Evolutionary conservation across 2,113 vertebrate species (phyloP).

Genomic region (Ranitomeya imitator): DNA sequence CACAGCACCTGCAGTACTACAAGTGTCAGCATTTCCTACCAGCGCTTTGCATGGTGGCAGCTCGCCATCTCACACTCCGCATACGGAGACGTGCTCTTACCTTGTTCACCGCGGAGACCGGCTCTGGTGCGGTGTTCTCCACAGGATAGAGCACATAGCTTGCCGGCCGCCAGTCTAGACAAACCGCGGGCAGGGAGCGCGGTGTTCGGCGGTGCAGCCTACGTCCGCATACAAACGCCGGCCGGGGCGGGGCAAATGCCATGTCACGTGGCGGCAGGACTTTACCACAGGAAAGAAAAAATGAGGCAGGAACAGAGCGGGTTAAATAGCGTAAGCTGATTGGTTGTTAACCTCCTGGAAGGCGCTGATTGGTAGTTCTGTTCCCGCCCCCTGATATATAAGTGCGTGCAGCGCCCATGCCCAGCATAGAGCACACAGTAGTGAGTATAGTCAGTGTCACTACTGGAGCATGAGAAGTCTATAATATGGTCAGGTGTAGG

Average conservation of each 20-base stretch:
- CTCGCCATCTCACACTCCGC: not conserved
- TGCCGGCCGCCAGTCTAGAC: not conserved
- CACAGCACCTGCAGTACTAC: not conserved
- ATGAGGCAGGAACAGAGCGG: not conserved
- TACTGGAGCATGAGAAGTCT: too few relatives aligned
- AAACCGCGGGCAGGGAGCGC: not conserved
- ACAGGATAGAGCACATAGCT: too few relatives aligned
- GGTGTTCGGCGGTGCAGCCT: not conserved
- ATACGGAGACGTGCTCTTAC: not conserved
- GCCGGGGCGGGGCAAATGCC: slow-evolving; percentile 3
- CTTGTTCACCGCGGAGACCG: not conserved
- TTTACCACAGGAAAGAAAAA: too few relatives aligned
- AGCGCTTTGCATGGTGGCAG: not conserved
- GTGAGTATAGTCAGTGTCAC: too few relatives aligned
- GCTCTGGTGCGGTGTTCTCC: not conserved
- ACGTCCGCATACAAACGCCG: not conserved
- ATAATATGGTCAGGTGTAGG: too few relatives aligned
- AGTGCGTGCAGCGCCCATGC: not conserved
- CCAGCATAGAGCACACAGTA: too few relatives aligned
- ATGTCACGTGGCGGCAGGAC: not conserved
- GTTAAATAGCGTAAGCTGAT: not conserved
- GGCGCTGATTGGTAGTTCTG: not conserved
- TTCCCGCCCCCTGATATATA: slow-evolving; percentile 8
- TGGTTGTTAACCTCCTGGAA: not conserved
- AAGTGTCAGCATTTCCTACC: not conserved